phyloP scores from a whole-genome alignment of 2,797 vertebrate species.

The Phoebastria nigripes region DNA sequence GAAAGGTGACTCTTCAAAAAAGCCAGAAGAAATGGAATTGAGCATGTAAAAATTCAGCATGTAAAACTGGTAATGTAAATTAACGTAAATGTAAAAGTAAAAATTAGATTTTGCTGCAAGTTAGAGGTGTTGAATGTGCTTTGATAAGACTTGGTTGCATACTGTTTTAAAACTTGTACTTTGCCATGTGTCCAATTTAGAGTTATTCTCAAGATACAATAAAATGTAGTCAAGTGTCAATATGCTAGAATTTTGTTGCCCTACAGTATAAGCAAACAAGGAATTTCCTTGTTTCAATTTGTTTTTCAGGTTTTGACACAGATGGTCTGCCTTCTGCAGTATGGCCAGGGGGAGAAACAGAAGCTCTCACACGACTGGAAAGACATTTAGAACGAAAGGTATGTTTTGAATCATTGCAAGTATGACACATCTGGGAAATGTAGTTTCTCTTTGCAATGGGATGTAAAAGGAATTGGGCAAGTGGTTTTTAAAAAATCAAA shows the following conservation, averaged over 20 bases:
- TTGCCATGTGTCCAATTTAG: neutral
- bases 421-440: neutral
- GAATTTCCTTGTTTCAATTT: neutral
- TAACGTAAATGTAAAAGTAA: neutral
- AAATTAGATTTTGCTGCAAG: neutral
- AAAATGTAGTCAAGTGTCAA: neutral
- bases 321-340: conserved; percentile 88
- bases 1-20: neutral
- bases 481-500: neutral
- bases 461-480: neutral
- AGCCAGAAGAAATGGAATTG: neutral
- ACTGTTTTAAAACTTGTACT: neutral
- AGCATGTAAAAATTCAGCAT: neutral
- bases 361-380: conserved; percentile 90
- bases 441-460: neutral
- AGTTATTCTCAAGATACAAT: neutral
- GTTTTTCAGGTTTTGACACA: conserved; percentile 87
- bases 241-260: neutral
- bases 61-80: neutral
- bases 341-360: conserved; percentile 94
- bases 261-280: neutral
- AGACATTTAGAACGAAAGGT: conserved; percentile 95
- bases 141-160: neutral
- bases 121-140: neutral
- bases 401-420: neutral